phyloP scores from a whole-genome alignment of 2,113 vertebrate species.

The Mustelus asterias region DNA sequence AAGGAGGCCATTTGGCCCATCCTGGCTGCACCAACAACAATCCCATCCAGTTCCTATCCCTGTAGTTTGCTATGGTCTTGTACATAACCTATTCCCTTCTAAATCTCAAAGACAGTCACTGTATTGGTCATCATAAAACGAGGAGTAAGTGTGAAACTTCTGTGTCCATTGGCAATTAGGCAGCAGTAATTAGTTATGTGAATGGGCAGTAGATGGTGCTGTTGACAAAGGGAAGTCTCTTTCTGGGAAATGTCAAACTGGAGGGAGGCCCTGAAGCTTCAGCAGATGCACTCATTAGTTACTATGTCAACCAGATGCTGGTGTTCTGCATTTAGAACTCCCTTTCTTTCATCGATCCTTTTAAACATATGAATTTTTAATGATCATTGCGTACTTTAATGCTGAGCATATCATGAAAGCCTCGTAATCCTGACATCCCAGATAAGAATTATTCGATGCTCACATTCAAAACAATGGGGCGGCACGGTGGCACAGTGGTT shows the following conservation, averaged over 20 bases:
- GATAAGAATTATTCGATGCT: background rate
- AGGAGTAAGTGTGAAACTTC: background rate
- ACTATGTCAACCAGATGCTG: conserved; percentile 22
- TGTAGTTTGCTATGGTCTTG: too few relatives aligned
- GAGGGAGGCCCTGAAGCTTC: background rate
- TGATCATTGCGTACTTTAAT: background rate
- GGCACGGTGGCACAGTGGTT: too few relatives aligned
- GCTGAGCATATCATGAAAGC: background rate
- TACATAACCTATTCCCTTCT: too few relatives aligned
- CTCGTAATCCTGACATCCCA: background rate
- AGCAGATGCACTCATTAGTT: background rate
- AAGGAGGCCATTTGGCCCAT: too few relatives aligned
- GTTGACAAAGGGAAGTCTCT: conserved; percentile 10
- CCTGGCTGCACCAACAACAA: too few relatives aligned
- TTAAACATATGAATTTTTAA: conserved; percentile 26
- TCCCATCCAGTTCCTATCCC: too few relatives aligned
- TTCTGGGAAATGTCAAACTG: background rate
- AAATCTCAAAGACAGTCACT: background rate
- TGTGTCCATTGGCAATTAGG: background rate
- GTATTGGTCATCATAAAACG: background rate
- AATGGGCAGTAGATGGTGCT: conserved; percentile 29
- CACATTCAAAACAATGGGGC: background rate
- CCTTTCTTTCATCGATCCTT: background rate
- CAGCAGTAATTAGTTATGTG: background rate
- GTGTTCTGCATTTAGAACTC: background rate